Evolutionary conservation across 2,888 invertebrate genomes (phyloP), one percentile per base, ranked within the genome.

Genomic region (Ellobium chinense): DNA sequence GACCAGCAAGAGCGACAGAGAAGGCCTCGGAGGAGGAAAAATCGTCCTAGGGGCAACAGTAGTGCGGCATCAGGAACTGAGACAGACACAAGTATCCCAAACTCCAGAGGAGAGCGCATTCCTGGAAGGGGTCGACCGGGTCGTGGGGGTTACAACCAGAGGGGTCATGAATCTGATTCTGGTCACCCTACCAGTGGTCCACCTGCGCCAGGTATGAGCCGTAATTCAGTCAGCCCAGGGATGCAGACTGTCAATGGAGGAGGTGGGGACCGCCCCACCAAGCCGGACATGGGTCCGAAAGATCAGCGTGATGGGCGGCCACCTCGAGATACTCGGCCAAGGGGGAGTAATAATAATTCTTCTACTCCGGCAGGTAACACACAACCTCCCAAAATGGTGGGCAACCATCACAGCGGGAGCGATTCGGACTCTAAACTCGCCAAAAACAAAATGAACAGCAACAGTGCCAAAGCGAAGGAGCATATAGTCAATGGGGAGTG

Each of bases 41-140:
- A 86, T 31, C 82, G 86, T 37, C 84, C 85, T 21, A 84, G 88
- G 24, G 89, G 89, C 21, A 90, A 87, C 76, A 87, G 88, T 36
- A 87, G 89, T 69, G 88, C 88, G 31, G 89, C 89, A 12, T 90
- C 90, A 7, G 91, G 91, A 27, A 91, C 91, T 27, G 91, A 91
- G 82, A 90, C 91, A 0, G 91, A 91, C 83, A 90, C 87, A 56
- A 90, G 90, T 85, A 87, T 89, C 9, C 88, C 90, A 46, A 90
- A 88, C 78, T 88, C 88, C 74, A 82, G 87, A 21, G 83, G 86
- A 46, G 76, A 81, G 4, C 76, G 77, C 29, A 46, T 54, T 36
- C 56, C 83, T 39, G 37, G 77, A 60, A 58, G 80, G 34, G 74
- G 77, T 39, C 27, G 60, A 62, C 58, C 65, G 65, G 78, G 65